phyloP scores from a whole-genome alignment of 1,140 invertebrate genomes.

The Phenacoccus solenopsis region DNA sequence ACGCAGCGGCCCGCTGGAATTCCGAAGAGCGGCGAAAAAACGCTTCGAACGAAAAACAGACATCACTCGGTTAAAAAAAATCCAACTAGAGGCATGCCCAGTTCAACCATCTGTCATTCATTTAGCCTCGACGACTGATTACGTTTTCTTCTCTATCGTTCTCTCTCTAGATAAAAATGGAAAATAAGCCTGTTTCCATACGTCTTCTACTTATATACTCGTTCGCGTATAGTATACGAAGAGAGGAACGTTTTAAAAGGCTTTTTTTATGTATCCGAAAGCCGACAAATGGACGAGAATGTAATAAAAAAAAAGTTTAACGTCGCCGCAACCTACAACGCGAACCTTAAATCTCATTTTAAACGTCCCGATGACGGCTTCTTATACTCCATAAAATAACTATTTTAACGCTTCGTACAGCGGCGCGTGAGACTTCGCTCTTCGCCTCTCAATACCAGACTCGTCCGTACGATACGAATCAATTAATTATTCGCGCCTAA shows the following conservation, averaged over 20 bases:
- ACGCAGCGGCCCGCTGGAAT: no score
- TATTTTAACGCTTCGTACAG: conserved; percentile 6
- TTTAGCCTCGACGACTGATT: not conserved
- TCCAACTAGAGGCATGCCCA: no score
- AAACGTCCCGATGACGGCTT: conserved; percentile 8
- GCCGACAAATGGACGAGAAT: conserved; percentile 14
- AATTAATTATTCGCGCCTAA: not conserved
- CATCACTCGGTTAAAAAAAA: no score
- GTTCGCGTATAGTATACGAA: not conserved
- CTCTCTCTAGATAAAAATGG: not conserved
- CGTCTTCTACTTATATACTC: not conserved
- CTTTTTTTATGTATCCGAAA: not conserved
- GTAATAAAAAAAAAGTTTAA: conserved; percentile 11
- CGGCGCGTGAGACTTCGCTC: no score
- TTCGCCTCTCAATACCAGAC: not conserved
- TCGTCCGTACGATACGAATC: not conserved
- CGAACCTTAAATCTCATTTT: conserved; percentile 8
- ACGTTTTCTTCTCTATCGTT: no score
- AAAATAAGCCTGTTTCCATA: not conserved
- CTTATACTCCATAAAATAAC: conserved; percentile 12
- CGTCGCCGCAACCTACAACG: not conserved
- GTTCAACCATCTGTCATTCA: conserved; percentile 11
- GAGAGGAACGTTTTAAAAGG: no score
- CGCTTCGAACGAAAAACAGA: no score
- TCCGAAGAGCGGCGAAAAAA: no score